Evolutionary conservation across 2,113 vertebrate genomes (phyloP).

Genomic region (Hypanus sabinus): DNA sequence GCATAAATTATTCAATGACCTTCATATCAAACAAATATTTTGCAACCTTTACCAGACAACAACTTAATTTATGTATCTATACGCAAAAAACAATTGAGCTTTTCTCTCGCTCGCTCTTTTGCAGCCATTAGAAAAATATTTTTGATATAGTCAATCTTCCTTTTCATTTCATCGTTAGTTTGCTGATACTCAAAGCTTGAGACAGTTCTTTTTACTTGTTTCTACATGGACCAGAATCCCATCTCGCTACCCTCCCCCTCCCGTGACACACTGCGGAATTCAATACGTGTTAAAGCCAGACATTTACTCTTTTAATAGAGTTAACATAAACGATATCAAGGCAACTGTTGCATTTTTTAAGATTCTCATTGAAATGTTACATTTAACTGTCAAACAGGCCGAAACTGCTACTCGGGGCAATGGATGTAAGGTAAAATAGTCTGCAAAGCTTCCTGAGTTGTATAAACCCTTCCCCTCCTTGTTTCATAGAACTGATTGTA

Average conservation of each 20-base stretch:
- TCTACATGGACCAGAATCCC: background rate
- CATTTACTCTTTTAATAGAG: background rate
- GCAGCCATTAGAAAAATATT: background rate
- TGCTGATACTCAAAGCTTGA: background rate
- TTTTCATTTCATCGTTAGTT: background rate
- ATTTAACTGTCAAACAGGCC: background rate
- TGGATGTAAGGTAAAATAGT: background rate
- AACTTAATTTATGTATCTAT: constrained; percentile 30
- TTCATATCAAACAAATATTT: constrained; percentile 70
- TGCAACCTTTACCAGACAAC: constrained; percentile 55
- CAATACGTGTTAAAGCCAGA: background rate
- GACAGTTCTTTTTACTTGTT: background rate
- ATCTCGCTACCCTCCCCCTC: background rate
- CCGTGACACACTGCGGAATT: background rate
- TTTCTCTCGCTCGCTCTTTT: background rate
- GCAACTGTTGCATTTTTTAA: background rate
- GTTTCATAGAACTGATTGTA: constrained; percentile 42
- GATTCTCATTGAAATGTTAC: background rate
- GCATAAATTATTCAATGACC: constrained; percentile 71
- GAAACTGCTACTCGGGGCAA: background rate
- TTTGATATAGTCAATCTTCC: background rate
- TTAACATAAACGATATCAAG: background rate
- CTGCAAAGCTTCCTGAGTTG: constrained; percentile 41
- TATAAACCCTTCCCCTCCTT: constrained; percentile 42
- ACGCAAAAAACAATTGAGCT: constrained; percentile 24